Conservation (phyloP, 2,113 vertebrate genomes). For the Oncorhynchus keta region DNA sequence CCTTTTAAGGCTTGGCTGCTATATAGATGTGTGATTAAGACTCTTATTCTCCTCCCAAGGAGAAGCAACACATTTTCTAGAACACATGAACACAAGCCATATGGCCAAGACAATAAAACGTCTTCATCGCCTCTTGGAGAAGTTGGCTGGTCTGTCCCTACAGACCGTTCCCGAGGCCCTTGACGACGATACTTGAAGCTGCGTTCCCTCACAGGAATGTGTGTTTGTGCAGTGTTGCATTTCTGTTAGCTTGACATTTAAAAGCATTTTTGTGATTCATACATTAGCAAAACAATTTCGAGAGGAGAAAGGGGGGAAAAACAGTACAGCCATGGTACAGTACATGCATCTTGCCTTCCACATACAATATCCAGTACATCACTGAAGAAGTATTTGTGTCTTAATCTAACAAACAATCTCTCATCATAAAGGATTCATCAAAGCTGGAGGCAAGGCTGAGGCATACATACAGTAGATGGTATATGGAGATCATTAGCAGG, state of each 20-base stretch:
- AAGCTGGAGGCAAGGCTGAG: neutral
- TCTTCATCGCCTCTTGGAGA: conserved; percentile 41
- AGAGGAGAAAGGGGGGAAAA: neutral
- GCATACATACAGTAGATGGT: neutral
- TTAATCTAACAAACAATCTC: neutral
- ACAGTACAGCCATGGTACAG: neutral
- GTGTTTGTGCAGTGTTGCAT: neutral
- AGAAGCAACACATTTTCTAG: conserved; percentile 50
- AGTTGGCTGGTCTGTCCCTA: neutral
- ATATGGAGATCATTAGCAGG: conserved; percentile 4
- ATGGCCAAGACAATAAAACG: conserved; percentile 55
- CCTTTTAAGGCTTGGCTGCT: conserved; percentile 39
- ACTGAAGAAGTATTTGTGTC: neutral
- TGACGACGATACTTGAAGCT: too few relatives aligned
- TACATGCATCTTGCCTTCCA: neutral
- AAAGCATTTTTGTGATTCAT: neutral
- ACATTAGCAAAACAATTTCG: neutral
- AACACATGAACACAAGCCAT: conserved; percentile 53
- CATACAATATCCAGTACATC: neutral
- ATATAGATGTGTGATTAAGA: conserved; percentile 62
- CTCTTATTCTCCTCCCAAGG: conserved; percentile 53
- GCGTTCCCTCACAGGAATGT: neutral
- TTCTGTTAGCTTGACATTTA: neutral
- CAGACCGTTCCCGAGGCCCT: neutral
- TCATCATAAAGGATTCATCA: conserved; percentile 1